Conservation (phyloP, 1,140 invertebrate genomes). For the Fopius arisanus region DNA sequence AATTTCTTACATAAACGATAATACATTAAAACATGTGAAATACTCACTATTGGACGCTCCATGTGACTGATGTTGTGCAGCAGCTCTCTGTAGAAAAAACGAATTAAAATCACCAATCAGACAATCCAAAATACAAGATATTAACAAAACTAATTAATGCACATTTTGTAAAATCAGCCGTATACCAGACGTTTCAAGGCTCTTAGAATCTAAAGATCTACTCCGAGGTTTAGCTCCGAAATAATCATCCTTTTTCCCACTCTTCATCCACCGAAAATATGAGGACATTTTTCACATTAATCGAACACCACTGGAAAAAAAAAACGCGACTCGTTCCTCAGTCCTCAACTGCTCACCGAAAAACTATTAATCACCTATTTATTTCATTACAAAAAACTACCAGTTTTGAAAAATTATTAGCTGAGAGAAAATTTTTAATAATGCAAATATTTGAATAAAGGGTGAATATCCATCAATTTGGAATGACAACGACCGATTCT, state of each 20-base stretch:
- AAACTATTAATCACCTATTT: too few species aligned
- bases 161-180: slow-evolving; percentile 68
- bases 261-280: slow-evolving; percentile 78
- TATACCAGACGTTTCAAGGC: slow-evolving; percentile 76
- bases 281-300: slow-evolving; percentile 66
- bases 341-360: too few species aligned
- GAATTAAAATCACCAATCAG: slow-evolving; percentile 34
- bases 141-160: slow-evolving; percentile 32
- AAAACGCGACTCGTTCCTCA: not conserved
- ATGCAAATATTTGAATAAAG: too few species aligned
- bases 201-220: slow-evolving; percentile 78
- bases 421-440: too few species aligned
- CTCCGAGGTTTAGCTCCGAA: slow-evolving; percentile 73
- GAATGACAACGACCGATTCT: too few species aligned
- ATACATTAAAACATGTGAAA: not conserved
- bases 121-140: not conserved
- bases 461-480: too few species aligned
- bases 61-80: slow-evolving; percentile 71
- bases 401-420: too few species aligned
- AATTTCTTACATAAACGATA: not conserved
- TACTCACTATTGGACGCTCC: slow-evolving; percentile 69
- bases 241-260: slow-evolving; percentile 71
- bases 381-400: too few species aligned
- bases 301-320: not conserved
- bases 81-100: slow-evolving; percentile 71